A percentile compares a stretch with the other conserved stretches of the same genome.
Conservation (phyloP, 2,797 vertebrate genomes). For the Moxostoma hubbsi region DNA sequence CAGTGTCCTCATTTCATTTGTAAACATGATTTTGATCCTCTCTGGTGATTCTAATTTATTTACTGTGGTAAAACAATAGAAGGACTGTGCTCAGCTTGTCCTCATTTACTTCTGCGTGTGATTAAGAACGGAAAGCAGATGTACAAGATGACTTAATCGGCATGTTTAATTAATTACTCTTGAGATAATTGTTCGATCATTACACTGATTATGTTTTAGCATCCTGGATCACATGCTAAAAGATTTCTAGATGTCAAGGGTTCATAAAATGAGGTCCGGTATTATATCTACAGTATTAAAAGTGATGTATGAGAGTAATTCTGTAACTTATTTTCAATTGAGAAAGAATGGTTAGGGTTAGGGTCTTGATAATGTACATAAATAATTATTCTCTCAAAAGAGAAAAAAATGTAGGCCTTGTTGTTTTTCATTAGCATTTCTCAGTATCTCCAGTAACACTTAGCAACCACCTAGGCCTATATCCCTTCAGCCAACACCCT, state of each 20-base stretch:
- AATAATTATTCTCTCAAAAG: too few species aligned
- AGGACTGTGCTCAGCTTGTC: conserved; percentile 48
- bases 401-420: too few species aligned
- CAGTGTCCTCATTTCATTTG: too few species aligned
- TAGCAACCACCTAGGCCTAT: too few species aligned
- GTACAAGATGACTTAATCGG: conserved; percentile 82
- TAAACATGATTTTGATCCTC: too few species aligned
- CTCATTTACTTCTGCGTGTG: conserved; percentile 76
- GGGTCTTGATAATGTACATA: too few species aligned
- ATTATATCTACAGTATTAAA: conserved; percentile 1
- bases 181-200: conserved; percentile 82
- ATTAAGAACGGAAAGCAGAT: conserved; percentile 81
- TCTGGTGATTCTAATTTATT: too few species aligned
- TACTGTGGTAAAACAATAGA: too few species aligned
- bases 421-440: too few species aligned
- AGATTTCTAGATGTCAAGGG: conserved; percentile 57
- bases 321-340: background rate
- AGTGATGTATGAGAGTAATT: conserved; percentile 14
- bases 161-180: conserved; percentile 84
- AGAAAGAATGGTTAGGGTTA: background rate
- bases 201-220: conserved; percentile 78
- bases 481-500: too few species aligned
- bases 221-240: conserved; percentile 76
- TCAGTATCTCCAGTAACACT: too few species aligned
- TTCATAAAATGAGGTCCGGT: conserved; percentile 17